Base-by-base conservation (phyloP, 1,140 invertebrate species). In the Microplitis demolitor region DNA sequence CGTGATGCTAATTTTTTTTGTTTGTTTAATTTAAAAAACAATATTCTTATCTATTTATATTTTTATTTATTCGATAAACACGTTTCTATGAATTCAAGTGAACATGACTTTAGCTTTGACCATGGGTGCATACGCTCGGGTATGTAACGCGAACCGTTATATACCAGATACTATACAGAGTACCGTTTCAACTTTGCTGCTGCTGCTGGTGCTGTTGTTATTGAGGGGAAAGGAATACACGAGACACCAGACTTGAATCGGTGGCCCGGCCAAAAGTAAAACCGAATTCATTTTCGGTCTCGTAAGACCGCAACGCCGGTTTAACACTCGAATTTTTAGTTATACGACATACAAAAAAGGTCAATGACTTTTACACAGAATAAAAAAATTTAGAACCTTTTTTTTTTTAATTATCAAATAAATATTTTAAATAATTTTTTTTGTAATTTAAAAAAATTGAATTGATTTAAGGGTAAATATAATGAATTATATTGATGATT, bases 201-300 rank as follows among this genome's bases (percentile, higher is more conserved):
- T 24, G 24, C 24, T 24, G 24, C 24, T 24, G 24, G 24, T 24
- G 24, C 24, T 24, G 24, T 24, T 24, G 24, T 24, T 24, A 24
- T 24, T 24, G 58, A 60, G 33, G 58, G 64, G 53, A 73, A 58
- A 14, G 50, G 39, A n/a, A 45, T 24, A n/a, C 13, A 63, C 33
- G 34, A 62, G 63, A 35, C 31, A 74, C 11, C 34, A 54, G 31
- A 39, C 50, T 24, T 67, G 33, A 37, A 58, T 71, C 50, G 68
- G 74, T 64, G 72, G 67, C 39, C 72, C 66, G 64, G 78, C 79
- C 83, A 85, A 85, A 85, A 85, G 83, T 85, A 85, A 85, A 85
- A 85, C 83, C 77, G 84, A 85, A 85, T 84, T 85, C 84, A 79
- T 85, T 85, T 85, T 85, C 83, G 81, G 82, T 81, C 78, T 78